Percentiles rank a stretch among this genome's conserved stretches.
Conservation (phyloP, 92 coral and sea anemone genomes). For the Montipora capitata region DNA sequence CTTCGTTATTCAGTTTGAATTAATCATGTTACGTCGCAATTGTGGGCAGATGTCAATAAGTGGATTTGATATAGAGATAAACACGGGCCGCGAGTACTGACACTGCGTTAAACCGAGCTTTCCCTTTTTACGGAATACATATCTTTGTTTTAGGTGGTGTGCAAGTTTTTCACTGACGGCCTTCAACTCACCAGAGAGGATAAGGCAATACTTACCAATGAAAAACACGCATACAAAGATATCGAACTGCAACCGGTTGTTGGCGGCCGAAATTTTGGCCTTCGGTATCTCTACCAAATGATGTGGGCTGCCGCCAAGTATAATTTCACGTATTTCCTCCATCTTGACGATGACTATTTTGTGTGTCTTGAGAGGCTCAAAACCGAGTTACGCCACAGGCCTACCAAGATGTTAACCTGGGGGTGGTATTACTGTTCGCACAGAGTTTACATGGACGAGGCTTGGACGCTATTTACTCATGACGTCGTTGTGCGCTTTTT, state of each 20-base stretch:
- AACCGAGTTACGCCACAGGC: conserved; percentile 67
- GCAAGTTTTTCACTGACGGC: conserved; percentile 67
- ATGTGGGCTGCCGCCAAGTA: conserved; percentile 77
- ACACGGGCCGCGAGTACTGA: too few species aligned
- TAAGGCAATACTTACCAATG: conserved; percentile 11
- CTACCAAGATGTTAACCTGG: conserved; percentile 44
- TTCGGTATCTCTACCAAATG: conserved; percentile 67
- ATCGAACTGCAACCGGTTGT: conserved; percentile 54
- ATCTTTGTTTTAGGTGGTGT: conserved; percentile 36
- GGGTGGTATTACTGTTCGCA: conserved; percentile 51
- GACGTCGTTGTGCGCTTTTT: conserved; percentile 55
- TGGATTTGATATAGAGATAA: too few species aligned
- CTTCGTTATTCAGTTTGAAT: too few species aligned
- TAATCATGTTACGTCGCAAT: too few species aligned
- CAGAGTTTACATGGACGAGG: conserved; percentile 52
- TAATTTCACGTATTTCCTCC: conserved; percentile 58
- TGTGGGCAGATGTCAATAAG: too few species aligned
- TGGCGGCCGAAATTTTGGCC: conserved; percentile 65
- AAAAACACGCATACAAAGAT: conserved; percentile 36
- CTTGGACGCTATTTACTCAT: conserved; percentile 41
- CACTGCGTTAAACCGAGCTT: too few species aligned
- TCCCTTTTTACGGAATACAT: too few species aligned
- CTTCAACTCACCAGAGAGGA: conserved; percentile 25
- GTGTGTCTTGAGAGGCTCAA: conserved; percentile 72
- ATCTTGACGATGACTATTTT: conserved; percentile 84